phyloP scores from a whole-genome alignment of 2,888 invertebrate genomes.

The Leptopilina drosophilae region DNA sequence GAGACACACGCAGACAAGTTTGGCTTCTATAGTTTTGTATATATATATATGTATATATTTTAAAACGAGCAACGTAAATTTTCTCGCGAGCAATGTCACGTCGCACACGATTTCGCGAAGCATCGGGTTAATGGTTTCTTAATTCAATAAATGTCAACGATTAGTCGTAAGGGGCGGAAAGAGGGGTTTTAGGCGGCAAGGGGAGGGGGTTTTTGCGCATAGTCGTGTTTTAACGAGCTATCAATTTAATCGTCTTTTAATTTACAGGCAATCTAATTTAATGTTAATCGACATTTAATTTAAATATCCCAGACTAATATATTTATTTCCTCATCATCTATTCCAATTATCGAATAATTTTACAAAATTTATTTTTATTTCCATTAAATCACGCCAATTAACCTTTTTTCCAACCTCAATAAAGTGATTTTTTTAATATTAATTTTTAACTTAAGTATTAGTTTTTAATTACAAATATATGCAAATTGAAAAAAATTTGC shows the following conservation, averaged over 20 bases:
- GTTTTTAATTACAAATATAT: too few relatives aligned
- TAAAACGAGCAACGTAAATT: conserved; percentile 20
- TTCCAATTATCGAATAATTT: conserved; percentile 24
- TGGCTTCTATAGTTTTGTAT: not conserved
- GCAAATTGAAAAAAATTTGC: too few relatives aligned
- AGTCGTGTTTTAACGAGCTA: conserved; percentile 56
- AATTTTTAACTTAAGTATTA: too few relatives aligned
- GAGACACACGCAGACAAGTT: conserved; percentile 3
- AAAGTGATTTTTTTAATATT: too few relatives aligned
- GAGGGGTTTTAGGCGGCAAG: too few relatives aligned
- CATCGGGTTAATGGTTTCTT: conserved; percentile 58
- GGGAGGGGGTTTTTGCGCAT: conserved; percentile 40
- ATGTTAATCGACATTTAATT: conserved; percentile 59
- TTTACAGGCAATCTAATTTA: conserved; percentile 56
- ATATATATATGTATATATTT: too few relatives aligned
- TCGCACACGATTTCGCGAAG: conserved; percentile 49
- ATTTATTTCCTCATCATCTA: conserved; percentile 57
- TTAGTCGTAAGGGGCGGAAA: conserved; percentile 39
- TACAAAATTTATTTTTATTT: conserved; percentile 11
- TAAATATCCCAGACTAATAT: conserved; percentile 58
- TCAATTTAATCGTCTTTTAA: conserved; percentile 57
- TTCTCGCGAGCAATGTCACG: conserved; percentile 26
- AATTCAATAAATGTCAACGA: conserved; percentile 59
- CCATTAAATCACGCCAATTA: not conserved
- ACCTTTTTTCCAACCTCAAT: too few relatives aligned